Conservation (phyloP, 2,113 vertebrate species). For the Athene cunicularia region DNA sequence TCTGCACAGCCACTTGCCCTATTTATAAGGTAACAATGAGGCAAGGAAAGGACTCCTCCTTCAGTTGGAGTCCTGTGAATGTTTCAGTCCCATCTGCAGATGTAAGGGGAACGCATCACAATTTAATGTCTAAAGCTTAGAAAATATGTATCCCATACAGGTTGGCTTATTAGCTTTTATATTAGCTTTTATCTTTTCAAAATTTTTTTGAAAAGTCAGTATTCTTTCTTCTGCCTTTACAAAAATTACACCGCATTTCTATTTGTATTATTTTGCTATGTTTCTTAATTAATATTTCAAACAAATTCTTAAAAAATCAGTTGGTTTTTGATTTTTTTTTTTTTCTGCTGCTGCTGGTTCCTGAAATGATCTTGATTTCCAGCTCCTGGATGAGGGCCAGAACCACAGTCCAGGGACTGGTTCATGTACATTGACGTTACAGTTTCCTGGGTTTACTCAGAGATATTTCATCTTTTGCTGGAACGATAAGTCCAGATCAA, state of each 20-base stretch:
- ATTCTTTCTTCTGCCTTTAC: neutral
- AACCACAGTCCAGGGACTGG: neutral
- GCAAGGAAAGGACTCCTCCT: neutral
- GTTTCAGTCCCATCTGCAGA: neutral
- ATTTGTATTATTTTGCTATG: neutral
- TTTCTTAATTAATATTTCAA: neutral
- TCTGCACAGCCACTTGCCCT: neutral
- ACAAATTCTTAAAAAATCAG: neutral
- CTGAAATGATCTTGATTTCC: neutral
- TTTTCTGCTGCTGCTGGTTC: neutral
- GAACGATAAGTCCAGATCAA: neutral
- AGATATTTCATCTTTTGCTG: neutral
- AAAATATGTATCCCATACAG: neutral
- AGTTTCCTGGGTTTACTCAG: neutral
- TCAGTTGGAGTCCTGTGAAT: neutral
- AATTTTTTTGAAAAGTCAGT: neutral
- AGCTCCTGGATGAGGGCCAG: neutral
- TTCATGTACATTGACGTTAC: neutral
- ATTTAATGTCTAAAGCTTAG: neutral
- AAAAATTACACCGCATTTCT: neutral
- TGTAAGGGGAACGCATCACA: neutral
- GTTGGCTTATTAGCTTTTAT: neutral
- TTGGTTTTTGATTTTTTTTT: neutral
- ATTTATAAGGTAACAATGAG: neutral
- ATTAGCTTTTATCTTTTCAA: neutral